Evolutionary conservation across 2,113 vertebrate species (phyloP).

Genomic region (Gambusia affinis): DNA sequence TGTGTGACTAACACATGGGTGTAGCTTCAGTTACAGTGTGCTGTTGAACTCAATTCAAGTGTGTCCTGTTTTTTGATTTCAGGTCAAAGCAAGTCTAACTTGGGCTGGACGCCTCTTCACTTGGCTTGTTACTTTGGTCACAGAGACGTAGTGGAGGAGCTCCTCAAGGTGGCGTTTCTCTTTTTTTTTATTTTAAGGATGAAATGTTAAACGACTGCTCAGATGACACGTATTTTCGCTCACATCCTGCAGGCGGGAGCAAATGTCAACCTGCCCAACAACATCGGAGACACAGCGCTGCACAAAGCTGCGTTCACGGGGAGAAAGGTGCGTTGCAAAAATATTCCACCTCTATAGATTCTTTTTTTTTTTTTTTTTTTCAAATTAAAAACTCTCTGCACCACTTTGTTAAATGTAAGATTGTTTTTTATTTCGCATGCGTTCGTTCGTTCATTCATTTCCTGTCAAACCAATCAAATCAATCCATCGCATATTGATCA

Average conservation of each 20-base stretch:
- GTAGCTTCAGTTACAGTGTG: not conserved
- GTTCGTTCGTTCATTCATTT: constrained; percentile 39
- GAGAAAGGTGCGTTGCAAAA: constrained; percentile 83
- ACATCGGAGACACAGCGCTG: constrained; percentile 91
- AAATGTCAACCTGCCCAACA: constrained; percentile 90
- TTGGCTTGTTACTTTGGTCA: constrained; percentile 97
- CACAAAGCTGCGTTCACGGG: constrained; percentile 97
- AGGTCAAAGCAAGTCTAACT: constrained; percentile 94
- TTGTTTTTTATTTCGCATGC: constrained; percentile 21
- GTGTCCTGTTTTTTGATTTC: constrained; percentile 25
- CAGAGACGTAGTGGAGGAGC: constrained; percentile 87
- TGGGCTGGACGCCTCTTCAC: constrained; percentile 96
- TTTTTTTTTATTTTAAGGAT: constrained; percentile 6
- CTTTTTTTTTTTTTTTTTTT: not conserved
- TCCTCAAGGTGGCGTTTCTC: constrained; percentile 85
- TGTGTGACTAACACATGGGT: constrained; percentile 32
- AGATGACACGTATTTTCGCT: constrained; percentile 41
- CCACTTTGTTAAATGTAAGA: constrained; percentile 17
- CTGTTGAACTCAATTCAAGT: not conserved
- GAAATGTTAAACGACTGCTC: not conserved
- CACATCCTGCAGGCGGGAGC: constrained; percentile 84
- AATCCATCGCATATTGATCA: constrained; percentile 65
- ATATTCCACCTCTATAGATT: not conserved
- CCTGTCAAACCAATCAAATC: constrained; percentile 29
- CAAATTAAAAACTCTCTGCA: not conserved